Conservation (phyloP, 2,797 vertebrate genomes). For the Xenentodon cancila region DNA sequence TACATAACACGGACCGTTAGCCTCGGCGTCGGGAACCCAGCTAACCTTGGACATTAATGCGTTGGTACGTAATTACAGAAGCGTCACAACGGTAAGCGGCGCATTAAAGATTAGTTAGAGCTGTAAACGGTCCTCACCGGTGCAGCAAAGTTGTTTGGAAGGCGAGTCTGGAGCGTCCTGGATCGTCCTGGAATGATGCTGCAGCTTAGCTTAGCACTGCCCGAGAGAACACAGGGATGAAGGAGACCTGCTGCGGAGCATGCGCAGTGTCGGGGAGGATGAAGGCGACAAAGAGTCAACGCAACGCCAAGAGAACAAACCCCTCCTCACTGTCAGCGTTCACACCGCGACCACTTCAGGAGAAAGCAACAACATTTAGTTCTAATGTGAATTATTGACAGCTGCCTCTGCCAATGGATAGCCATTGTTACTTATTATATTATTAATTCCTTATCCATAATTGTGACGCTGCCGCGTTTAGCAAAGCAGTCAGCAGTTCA, state of each 20-base stretch:
- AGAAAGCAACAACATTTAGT: no score
- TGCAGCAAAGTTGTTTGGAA: conserved; percentile 20
- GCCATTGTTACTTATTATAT: no score
- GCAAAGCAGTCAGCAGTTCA: no score
- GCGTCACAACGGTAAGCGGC: rapidly evolving
- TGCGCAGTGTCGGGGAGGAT: conserved; percentile 53
- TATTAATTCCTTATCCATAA: no score
- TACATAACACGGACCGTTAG: conserved; percentile 60
- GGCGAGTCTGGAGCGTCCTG: conserved; percentile 21
- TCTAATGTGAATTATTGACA: no score
- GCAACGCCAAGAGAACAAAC: conserved; percentile 13
- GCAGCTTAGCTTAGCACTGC: conserved; percentile 43
- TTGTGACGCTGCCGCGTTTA: no score
- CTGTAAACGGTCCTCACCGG: conserved; percentile 41
- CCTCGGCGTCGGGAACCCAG: conserved; percentile 21
- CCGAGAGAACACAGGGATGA: conserved; percentile 59
- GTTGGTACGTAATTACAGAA: not conserved
- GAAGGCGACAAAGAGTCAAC: conserved; percentile 28
- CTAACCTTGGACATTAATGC: conserved; percentile 49
- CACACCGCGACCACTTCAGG: no score
- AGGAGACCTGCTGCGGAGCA: conserved; percentile 73
- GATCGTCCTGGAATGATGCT: conserved; percentile 49
- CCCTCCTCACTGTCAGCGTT: not conserved
- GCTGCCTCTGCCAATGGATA: no score
- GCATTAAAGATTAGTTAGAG: not conserved